These are phyloP conservation scores for Halictus rubicundus DNA, from an alignment of 1,140 invertebrate species.

Conservation along the genomic window DNA sequence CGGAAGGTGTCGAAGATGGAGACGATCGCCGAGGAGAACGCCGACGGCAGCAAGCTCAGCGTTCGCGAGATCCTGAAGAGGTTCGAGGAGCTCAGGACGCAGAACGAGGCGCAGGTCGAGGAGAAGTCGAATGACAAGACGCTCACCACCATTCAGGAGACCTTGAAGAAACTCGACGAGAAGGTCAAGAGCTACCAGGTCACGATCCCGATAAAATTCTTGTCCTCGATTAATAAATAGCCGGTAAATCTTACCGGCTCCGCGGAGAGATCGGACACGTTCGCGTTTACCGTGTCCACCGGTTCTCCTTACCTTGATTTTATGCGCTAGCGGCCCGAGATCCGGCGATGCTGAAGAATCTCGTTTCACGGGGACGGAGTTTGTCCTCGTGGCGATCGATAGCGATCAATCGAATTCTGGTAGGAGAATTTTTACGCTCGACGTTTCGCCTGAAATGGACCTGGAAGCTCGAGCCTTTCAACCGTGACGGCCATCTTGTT, in stretches of 20 bases:
- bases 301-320: neutral
- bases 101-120: constrained; percentile 64
- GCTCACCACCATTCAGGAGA: constrained; percentile 78
- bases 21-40: constrained; percentile 89
- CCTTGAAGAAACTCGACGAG: constrained; percentile 79
- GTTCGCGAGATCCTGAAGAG: constrained; percentile 89
- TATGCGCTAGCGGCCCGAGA: neutral
- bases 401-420: too few relatives aligned
- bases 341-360: too few relatives aligned
- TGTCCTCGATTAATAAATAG: constrained; percentile 39
- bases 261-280: neutral
- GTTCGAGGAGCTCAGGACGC: constrained; percentile 86
- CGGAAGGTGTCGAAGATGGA: constrained; percentile 83
- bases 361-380: too few relatives aligned
- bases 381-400: too few relatives aligned
- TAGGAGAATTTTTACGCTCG: too few relatives aligned
- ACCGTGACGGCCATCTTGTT: too few relatives aligned
- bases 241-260: constrained; percentile 3
- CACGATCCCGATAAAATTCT: constrained; percentile 43
- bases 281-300: neutral
- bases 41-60: constrained; percentile 86
- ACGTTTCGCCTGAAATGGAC: too few relatives aligned
- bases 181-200: constrained; percentile 80
- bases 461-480: too few relatives aligned
- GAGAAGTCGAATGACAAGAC: constrained; percentile 78